Conservation (phyloP, 2,797 vertebrate species). For the Alca torda region DNA sequence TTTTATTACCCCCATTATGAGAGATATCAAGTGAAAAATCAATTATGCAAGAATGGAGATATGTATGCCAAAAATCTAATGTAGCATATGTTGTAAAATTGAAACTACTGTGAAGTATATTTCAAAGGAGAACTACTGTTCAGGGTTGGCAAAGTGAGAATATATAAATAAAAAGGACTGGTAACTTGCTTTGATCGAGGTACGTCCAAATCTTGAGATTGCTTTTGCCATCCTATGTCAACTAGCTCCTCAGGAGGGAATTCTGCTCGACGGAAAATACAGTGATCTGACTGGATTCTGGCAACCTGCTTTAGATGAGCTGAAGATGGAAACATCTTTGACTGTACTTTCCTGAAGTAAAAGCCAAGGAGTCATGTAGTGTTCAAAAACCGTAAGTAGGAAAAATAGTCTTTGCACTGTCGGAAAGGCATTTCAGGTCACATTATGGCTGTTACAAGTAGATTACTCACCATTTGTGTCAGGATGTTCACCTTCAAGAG, state of each 20-base stretch:
- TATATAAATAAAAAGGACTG: neutral
- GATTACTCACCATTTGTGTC: neutral
- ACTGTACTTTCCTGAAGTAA: neutral
- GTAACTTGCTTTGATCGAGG: fast-evolving
- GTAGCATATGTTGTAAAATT: neutral
- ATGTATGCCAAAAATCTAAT: neutral
- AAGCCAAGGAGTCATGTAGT: neutral
- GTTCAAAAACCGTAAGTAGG: neutral
- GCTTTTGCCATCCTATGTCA: neutral
- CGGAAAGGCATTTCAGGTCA: neutral
- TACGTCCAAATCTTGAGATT: neutral
- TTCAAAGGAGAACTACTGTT: neutral
- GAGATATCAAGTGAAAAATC: neutral
- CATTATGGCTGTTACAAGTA: neutral
- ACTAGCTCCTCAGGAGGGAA: neutral
- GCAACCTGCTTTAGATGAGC: neutral
- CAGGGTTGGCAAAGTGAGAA: neutral
- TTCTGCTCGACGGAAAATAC: neutral
- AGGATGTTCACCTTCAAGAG: neutral
- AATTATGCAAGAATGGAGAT: neutral
- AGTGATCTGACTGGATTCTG: neutral
- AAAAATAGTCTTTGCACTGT: neutral
- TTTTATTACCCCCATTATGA: neutral
- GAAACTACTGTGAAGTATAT: neutral
- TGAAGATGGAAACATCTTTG: neutral